These are phyloP conservation scores for cattle (Bos taurus) DNA, from an alignment of 2,113 vertebrate species.

Conservation along the genomic window ARS-UCD2.0 NC_037334.1:60269501-60270000, in stretches of 20 bases:
- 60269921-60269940: background rate
- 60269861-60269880: background rate
- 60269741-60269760: background rate
- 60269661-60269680: too few relatives aligned
- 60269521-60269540: too few relatives aligned
- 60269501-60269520: too few relatives aligned
- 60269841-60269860: background rate
- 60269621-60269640: too few relatives aligned
- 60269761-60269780: background rate
- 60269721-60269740: background rate
- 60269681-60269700: too few relatives aligned
- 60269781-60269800: background rate
- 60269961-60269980: background rate
- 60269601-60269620: too few relatives aligned
- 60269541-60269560: too few relatives aligned
- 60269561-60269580: too few relatives aligned
- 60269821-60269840: background rate
- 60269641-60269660: too few relatives aligned
- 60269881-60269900: background rate
- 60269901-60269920: background rate
- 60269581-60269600: too few relatives aligned
- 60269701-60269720: too few relatives aligned
- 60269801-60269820: background rate
- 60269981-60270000: background rate
- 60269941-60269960: background rate